Conservation (phyloP, 2,797 vertebrate genomes). For the Eremophila alpestris region DNA sequence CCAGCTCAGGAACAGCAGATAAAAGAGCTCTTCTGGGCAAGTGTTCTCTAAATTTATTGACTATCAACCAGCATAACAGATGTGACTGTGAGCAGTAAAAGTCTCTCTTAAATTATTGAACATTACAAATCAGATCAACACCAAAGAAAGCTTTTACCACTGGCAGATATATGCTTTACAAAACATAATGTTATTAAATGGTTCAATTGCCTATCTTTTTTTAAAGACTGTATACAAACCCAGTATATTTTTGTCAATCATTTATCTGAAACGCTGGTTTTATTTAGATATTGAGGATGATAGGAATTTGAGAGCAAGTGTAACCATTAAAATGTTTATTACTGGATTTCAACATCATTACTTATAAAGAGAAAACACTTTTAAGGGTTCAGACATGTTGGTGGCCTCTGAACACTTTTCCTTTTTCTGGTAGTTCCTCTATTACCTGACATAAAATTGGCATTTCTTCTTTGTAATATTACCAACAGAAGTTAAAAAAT, state of each 20-base stretch:
- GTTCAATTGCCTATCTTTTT: neutral
- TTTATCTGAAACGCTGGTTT: neutral
- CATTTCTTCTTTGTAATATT: neutral
- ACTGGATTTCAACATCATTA: neutral
- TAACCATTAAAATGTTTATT: neutral
- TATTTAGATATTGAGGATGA: neutral
- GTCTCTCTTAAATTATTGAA: constrained; percentile 46
- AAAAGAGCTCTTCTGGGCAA: neutral
- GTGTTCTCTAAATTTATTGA: constrained; percentile 28
- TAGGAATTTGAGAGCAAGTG: neutral
- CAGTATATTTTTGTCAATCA: neutral
- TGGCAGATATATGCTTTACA: constrained; percentile 11
- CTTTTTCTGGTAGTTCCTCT: neutral
- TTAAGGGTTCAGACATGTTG: neutral
- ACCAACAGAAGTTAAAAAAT: rapidly evolving
- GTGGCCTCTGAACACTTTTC: neutral
- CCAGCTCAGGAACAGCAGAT: neutral
- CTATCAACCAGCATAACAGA: constrained; percentile 6
- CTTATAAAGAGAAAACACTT: neutral
- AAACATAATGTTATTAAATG: constrained; percentile 4
- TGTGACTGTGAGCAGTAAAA: neutral
- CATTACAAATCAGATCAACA: constrained; percentile 38
- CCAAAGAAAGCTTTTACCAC: constrained; percentile 24
- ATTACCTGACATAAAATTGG: neutral
- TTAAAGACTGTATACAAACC: neutral